These are phyloP conservation scores for Whitmania pigra DNA, from an alignment of 1,140 invertebrate species.

Conservation along the genomic window DNA sequence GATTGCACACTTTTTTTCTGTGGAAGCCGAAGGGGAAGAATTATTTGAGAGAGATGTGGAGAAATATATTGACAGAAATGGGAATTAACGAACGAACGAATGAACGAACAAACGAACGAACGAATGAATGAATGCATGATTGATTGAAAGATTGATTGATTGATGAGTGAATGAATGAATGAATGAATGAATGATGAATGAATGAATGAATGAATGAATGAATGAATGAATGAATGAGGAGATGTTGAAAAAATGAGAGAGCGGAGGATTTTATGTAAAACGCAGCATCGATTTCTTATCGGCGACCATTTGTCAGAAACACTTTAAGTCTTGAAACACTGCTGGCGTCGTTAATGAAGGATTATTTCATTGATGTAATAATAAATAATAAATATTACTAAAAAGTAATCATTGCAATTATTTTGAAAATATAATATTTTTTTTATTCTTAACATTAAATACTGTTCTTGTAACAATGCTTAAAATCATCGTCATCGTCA, in stretches of 20 bases:
- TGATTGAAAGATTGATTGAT: background rate
- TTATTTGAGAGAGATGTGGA: background rate
- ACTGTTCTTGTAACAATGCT: too few species aligned
- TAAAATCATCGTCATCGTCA: background rate
- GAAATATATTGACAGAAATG: background rate
- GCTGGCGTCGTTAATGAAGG: too few species aligned
- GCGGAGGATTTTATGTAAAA: background rate
- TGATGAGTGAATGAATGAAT: background rate
- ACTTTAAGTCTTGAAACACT: too few species aligned
- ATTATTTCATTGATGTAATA: too few species aligned
- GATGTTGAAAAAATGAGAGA: background rate
- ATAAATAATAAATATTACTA: too few species aligned
- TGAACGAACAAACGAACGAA: background rate
- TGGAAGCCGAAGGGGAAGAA: background rate
- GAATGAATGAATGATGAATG: background rate
- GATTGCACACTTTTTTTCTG: background rate
- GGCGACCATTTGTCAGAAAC: too few species aligned
- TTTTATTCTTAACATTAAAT: too few species aligned
- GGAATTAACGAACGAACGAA: background rate
- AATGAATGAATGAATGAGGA: conserved; percentile 3
- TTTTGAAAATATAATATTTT: too few species aligned
- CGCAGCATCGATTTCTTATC: too few species aligned
- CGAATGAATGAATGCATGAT: background rate
- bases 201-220: background rate
- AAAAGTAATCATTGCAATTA: too few species aligned